Base-by-base conservation (phyloP, 2,888 invertebrate species). In the Abscondita cerata region DNA sequence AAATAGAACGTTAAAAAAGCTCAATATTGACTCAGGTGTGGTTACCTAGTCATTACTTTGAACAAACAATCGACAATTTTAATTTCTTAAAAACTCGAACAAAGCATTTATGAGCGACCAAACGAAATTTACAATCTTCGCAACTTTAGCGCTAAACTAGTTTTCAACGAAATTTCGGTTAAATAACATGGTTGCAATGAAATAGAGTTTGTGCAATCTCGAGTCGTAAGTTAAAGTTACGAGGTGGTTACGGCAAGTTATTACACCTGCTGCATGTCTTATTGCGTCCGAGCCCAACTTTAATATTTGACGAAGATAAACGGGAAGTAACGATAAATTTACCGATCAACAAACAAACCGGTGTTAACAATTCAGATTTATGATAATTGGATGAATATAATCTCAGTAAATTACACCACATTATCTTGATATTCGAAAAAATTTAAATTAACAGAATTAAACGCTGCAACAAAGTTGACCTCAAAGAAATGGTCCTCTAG, bases 201-300 rank as follows among this genome's bases (percentile, higher is more conserved):
- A 56, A 50, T 54, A 41, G 56, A 44, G 61, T 47, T 47, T 47
- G 61, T 57, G 55, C 60, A 53, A 65, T 59, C 60, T 59, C 41
- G 55, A 72, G 72, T 73, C 74, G 74, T 76, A 77, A 76, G 76
- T 69, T 60, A 67, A 69, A 75, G 72, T 77, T 77, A 77, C 76
- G 77, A 77, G 67, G 75, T 75, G 76, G 77, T 77, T 76, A 77
- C 75, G 72, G 73, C 77, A 72, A 77, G 76, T 77, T 77, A 77
- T 76, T 72, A 74, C 76, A 69, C 70, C 75, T 72, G 73, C 74
- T 68, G 71, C 70, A 70, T 72, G 72, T 72, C 73, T 74, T 75
- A 73, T 72, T 70, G 72, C 70, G 52, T 62, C 68, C 66, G 69
- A 64, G 63, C 66, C 67, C 64, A 60, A 54, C 59, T 25, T 66